Base-by-base conservation (phyloP, 2,113 vertebrate species). In the Calidris pugnax region DNA sequence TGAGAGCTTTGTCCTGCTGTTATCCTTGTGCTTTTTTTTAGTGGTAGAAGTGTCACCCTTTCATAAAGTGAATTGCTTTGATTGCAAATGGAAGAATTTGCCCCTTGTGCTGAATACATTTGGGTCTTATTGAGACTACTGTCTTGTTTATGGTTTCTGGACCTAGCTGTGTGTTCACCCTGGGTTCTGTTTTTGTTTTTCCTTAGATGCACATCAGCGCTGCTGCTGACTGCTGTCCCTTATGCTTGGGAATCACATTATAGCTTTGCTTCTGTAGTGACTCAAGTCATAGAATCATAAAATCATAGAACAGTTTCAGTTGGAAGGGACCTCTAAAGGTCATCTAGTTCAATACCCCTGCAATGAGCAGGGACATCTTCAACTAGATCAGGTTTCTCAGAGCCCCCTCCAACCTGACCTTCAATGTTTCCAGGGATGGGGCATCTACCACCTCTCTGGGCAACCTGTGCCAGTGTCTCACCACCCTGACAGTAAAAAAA, bases 1-100 rank as follows among this genome's bases (percentile, higher is more conserved):
- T 53, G 83, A 93, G 90, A 83, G 63, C 87, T 90, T 90, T 88
- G 72, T 71, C 64, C 82, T 90, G 59, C 63, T 88, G 60, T 64
- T 92, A 71, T 51, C 45, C 78, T 66, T 53, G 57, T 72, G 56
- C 5, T 26, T 45, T 53, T 60, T n/a, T 62, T 78, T 77, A 69
- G 35, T 37, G 15, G 48, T 90, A 47, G 59, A 78, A 93, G 23
- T 87, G 43, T 53, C 77, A 87, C 41, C 33, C 30, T 94, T 72
- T 82, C 23, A 35, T 72, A 50, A 94, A 93, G 30, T 68, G 62
- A 77, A 66, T 67, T 80, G 55, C 63, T 96, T 80, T 77, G 59
- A 48, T 48, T 90, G 75, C 67, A 88, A 50, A 81, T 16, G 66
- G 27, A 79, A 79, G 53, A 72, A 85, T 73, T 91, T 72, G 8